These are phyloP conservation scores for Crotalus tigris DNA, from an alignment of 2,113 vertebrate species.

Conservation along the genomic window DNA sequence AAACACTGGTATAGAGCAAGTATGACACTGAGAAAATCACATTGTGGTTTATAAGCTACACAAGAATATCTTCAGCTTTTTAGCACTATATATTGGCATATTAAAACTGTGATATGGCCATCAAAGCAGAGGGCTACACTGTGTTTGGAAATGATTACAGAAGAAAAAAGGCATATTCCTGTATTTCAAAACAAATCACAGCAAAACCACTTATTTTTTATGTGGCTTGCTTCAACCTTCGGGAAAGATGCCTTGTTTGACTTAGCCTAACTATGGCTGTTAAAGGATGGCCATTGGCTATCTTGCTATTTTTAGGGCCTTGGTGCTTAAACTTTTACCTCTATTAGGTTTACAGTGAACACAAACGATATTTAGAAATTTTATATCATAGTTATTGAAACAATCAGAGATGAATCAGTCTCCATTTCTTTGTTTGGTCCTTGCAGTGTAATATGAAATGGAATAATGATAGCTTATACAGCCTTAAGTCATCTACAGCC, in stretches of 20 bases:
- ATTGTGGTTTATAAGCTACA: conserved; percentile 35
- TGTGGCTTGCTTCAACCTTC: background rate
- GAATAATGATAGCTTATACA: background rate
- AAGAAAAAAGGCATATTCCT: background rate
- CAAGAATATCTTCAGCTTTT: conserved; percentile 55
- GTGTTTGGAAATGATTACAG: background rate
- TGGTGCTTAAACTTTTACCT: background rate
- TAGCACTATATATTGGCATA: conserved; percentile 55
- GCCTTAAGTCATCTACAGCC: background rate
- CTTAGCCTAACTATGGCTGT: background rate
- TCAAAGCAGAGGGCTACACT: background rate
- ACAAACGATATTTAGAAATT: background rate
- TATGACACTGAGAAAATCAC: conserved; percentile 50
- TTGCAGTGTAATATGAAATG: background rate
- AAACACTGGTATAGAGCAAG: background rate
- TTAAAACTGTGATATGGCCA: conserved; percentile 10
- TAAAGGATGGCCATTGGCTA: background rate
- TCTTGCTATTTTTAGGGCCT: background rate
- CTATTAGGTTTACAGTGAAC: background rate
- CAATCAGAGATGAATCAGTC: background rate
- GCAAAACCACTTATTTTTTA: background rate
- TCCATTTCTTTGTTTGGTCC: background rate
- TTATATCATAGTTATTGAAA: background rate
- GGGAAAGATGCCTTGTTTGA: background rate
- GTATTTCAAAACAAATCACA: background rate